phyloP scores from a whole-genome alignment of 2,888 invertebrate species.

The Hylaea fasciaria region DNA sequence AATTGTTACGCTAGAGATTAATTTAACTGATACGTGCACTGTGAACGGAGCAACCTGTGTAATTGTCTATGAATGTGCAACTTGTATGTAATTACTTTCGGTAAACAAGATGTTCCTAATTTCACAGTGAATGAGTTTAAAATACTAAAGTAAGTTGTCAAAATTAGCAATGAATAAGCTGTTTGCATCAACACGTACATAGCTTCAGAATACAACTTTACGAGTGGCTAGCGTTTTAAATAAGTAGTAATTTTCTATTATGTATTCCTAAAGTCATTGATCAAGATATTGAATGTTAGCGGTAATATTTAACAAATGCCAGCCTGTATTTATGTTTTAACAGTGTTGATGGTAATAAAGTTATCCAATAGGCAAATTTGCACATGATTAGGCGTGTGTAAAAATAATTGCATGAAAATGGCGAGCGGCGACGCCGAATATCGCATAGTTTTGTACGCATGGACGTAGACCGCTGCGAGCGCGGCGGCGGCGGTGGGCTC shows the following conservation, averaged over 20 bases:
- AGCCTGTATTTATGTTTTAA: not conserved
- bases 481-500: constrained; percentile 38
- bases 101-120: constrained; percentile 19
- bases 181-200: no score
- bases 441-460: constrained; percentile 78
- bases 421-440: constrained; percentile 42
- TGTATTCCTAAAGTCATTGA: no score
- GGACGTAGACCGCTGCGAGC: constrained; percentile 52
- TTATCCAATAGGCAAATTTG: constrained; percentile 32
- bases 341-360: constrained; percentile 24
- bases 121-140: constrained; percentile 3
- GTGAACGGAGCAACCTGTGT: constrained; percentile 48
- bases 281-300: no score
- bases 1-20: constrained; percentile 42
- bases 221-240: no score
- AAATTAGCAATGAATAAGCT: not conserved
- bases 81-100: constrained; percentile 15
- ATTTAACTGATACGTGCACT: constrained; percentile 48
- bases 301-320: not conserved
- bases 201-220: no score
- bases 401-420: constrained; percentile 39
- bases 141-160: not conserved
- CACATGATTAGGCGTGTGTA: constrained; percentile 33
- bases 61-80: constrained; percentile 52
- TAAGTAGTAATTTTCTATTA: no score